Evolutionary conservation across 1,140 invertebrate genomes (phyloP).

Genomic region (Platorchestia sp.): DNA sequence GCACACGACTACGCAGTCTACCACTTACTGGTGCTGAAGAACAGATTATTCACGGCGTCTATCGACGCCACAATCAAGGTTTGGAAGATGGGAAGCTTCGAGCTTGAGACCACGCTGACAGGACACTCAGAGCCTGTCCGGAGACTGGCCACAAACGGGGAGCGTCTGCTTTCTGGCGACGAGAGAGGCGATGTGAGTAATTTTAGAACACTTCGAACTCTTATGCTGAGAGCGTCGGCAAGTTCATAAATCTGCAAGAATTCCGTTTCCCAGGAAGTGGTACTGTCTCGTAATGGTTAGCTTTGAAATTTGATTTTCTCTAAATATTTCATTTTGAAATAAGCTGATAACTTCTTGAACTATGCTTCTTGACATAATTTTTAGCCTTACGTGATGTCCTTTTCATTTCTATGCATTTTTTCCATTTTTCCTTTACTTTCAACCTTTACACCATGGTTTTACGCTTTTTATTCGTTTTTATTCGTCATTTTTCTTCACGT

Average conservation of each 20-base stretch:
- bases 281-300: not conserved
- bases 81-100: conserved; percentile 53
- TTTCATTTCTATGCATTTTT: too few species aligned
- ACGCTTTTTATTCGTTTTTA: too few species aligned
- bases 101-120: conserved; percentile 39
- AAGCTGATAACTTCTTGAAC: too few species aligned
- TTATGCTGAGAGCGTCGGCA: not conserved
- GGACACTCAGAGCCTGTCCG: conserved; percentile 40
- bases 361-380: too few species aligned
- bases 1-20: conserved; percentile 58
- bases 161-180: conserved; percentile 43
- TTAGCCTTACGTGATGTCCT: too few species aligned
- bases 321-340: too few species aligned
- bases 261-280: not conserved
- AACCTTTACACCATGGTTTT: too few species aligned
- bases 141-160: conserved; percentile 57
- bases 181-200: conserved; percentile 58
- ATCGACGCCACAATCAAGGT: conserved; percentile 56
- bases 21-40: conserved; percentile 48
- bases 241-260: not conserved
- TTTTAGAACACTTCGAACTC: not conserved
- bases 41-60: conserved; percentile 49
- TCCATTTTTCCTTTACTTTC: too few species aligned
- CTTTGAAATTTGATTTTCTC: not conserved
- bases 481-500: too few species aligned